Evolutionary conservation across 2,113 vertebrate genomes (phyloP).

Genomic region (Thunnus thynnus): DNA sequence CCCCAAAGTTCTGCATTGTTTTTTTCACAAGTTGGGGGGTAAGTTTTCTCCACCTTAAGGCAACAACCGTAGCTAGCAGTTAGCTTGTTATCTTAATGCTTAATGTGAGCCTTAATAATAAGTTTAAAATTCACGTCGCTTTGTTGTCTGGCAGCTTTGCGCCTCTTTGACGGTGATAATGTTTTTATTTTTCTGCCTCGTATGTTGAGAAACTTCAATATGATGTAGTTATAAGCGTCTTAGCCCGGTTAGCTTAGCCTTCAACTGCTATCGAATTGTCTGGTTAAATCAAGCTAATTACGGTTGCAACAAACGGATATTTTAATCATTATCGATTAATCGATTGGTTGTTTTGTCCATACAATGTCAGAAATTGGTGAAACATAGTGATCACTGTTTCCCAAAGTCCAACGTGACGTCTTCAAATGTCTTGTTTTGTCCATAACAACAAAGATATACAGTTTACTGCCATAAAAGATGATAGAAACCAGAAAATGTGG

Average conservation of each 20-base stretch:
- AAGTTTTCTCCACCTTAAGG: slow-evolving; percentile 6
- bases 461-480: too few relatives aligned
- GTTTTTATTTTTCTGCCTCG: neutral
- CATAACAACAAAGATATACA: too few relatives aligned
- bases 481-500: too few relatives aligned
- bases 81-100: slow-evolving; percentile 10
- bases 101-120: neutral
- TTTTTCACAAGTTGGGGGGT: slow-evolving; percentile 21
- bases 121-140: slow-evolving; percentile 5
- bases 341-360: too few relatives aligned
- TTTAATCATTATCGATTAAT: neutral
- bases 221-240: too few relatives aligned
- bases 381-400: too few relatives aligned
- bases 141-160: neutral
- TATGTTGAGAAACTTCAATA: neutral
- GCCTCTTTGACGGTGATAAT: neutral
- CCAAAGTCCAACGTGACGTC: too few relatives aligned
- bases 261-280: neutral
- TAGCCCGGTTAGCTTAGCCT: slow-evolving; percentile 13
- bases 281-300: neutral
- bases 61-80: slow-evolving; percentile 7
- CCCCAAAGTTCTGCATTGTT: too few relatives aligned
- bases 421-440: too few relatives aligned
- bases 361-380: too few relatives aligned
- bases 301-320: neutral